Conservation (phyloP, 2,888 invertebrate species). For the Miltochrista miniata region DNA sequence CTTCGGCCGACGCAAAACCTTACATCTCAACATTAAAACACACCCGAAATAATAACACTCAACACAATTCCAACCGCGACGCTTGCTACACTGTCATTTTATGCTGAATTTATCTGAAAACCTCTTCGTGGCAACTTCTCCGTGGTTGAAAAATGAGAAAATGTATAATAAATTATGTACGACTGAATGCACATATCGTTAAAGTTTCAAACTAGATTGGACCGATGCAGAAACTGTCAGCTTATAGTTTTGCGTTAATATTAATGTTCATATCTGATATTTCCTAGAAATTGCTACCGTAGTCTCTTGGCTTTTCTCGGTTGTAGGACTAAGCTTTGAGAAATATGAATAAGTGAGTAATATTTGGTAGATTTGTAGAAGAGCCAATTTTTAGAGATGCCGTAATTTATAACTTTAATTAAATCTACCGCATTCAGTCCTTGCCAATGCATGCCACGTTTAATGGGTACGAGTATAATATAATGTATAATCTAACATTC, state of each 20-base stretch:
- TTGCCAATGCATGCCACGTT: not conserved
- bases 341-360: not conserved
- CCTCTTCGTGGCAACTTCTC: not conserved
- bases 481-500: no score
- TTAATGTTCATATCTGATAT: constrained; percentile 3
- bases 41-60: no score
- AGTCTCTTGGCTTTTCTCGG: not conserved
- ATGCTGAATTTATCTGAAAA: not conserved
- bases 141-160: not conserved
- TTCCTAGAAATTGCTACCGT: constrained; percentile 2
- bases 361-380: not conserved
- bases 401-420: not conserved
- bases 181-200: constrained; percentile 7
- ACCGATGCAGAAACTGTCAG: constrained; percentile 7
- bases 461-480: no score
- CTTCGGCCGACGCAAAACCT: no score
- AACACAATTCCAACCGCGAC: no score
- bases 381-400: not conserved
- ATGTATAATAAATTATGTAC: constrained; percentile 4
- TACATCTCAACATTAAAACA: no score
- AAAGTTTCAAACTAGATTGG: constrained; percentile 4
- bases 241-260: constrained; percentile 1
- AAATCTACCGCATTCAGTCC: not conserved
- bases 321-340: not conserved
- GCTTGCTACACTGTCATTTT: no score